Conservation (phyloP, 2,888 invertebrate species). For the Rosalia funebris region DNA sequence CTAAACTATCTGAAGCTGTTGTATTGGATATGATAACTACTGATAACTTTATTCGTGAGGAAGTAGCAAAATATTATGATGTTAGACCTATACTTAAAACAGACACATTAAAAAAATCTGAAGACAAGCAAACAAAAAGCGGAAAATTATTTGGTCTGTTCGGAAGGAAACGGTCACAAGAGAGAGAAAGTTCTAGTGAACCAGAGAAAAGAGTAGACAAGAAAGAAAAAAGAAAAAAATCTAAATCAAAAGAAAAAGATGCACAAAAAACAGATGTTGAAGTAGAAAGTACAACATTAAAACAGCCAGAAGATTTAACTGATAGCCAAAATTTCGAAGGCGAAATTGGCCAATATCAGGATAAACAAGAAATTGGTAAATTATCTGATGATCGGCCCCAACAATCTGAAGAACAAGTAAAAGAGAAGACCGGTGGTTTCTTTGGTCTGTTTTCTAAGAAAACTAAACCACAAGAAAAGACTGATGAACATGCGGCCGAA, state of each 20-base stretch:
- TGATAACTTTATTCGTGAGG: slow-evolving; percentile 34
- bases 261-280: slow-evolving; percentile 2
- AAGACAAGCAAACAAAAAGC: slow-evolving; percentile 28
- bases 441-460: slow-evolving; percentile 52
- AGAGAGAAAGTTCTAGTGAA: slow-evolving; percentile 39
- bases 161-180: slow-evolving; percentile 50
- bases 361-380: slow-evolving; percentile 29
- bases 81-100: slow-evolving; percentile 37
- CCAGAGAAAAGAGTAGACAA: slow-evolving; percentile 37
- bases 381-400: neutral
- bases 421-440: slow-evolving; percentile 44
- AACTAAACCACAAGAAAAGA: slow-evolving; percentile 47
- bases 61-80: slow-evolving; percentile 39
- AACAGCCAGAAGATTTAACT: slow-evolving; percentile 37
- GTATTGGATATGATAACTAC: slow-evolving; percentile 33
- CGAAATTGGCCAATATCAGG: slow-evolving; percentile 53
- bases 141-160: slow-evolving; percentile 50
- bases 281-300: slow-evolving; percentile 5
- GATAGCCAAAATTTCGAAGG: slow-evolving; percentile 52
- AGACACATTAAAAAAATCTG: slow-evolving; percentile 24
- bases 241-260: slow-evolving; percentile 18
- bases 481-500: slow-evolving; percentile 4
- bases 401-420: slow-evolving; percentile 20
- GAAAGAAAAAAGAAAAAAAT: slow-evolving; percentile 31
- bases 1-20: slow-evolving; percentile 15